Base-by-base conservation (phyloP, 2,888 invertebrate species). In the Toxonevra muliebris region DNA sequence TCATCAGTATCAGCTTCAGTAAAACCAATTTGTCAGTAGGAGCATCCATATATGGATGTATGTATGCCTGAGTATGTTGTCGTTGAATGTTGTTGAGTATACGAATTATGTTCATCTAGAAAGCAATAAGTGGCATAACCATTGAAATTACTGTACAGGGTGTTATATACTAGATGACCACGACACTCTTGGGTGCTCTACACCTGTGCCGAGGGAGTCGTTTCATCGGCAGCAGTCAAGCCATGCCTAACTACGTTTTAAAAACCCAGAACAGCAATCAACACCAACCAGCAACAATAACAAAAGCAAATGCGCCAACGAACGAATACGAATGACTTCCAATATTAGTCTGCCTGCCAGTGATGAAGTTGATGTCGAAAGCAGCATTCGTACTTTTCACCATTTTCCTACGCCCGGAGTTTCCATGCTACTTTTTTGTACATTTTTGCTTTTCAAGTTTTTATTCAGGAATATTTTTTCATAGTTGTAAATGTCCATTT, bases 181-280 rank as follows among this genome's bases (percentile, higher is more conserved):
- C 85, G 85, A 84, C 85, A 85, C 85, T 85, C 85, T 76, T 78
- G 85, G 85, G 85, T 84, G 82, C 83, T 80, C 83, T 85, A 84
- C 83, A 85, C 85, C 84, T 85, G 84, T 79, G 79, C 75, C 85
- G 76, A 76, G 85, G 84, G 85, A 85, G 84, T 82, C 82, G 84
- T 84, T 85, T 74, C 77, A 76, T 68, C 70, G 68, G 67, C 71
- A 73, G 69, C 30, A 30, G 30, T 30, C 3, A 30, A 30, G 30
- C 7, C 30, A 30, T 30, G 30, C 70, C 66, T 84, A 85, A 85
- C 85, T 84, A 82, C 82, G 81, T 83, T 85, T 85, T 84, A 85
- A 85, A 85, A 84, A 84, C 84, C 84, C 84, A 81, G 78, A 82
- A 84, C 84, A 84, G 81, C 80, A 83, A 83, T 83, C 82, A 83